A percentile compares a stretch with the other conserved stretches of the same genome.
Evolutionary conservation across 2,797 vertebrate species (phyloP).

Genomic region (Xenentodon cancila): DNA sequence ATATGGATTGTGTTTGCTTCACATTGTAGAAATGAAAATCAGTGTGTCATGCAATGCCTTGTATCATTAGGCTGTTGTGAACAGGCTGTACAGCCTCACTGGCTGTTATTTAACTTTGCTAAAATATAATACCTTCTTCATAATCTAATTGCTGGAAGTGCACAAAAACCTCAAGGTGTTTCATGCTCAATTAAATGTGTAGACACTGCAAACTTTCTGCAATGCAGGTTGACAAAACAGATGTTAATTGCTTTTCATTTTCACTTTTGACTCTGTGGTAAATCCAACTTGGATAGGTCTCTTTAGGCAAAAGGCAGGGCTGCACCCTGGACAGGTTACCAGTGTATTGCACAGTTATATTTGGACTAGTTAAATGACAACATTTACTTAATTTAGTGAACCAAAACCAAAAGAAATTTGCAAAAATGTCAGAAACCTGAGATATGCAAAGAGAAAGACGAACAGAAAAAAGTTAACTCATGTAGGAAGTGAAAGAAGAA

Average conservation of each 20-base stretch:
- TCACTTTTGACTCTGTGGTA: background rate
- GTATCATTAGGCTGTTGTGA: conserved; percentile 2
- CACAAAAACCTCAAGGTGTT: conserved; percentile 29
- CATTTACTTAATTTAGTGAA: background rate
- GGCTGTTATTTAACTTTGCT: conserved; percentile 8
- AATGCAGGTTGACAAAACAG: conserved; percentile 5
- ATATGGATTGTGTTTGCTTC: background rate
- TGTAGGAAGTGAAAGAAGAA: background rate
- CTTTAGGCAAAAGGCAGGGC: too few relatives aligned
- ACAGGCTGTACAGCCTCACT: conserved; percentile 3
- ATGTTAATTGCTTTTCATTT: conserved; percentile 5
- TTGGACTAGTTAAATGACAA: background rate
- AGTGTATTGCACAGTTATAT: too few relatives aligned
- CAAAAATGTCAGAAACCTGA: background rate
- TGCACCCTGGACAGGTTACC: too few relatives aligned
- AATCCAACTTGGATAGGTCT: background rate
- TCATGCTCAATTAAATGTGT: conserved; percentile 37
- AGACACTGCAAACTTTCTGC: conserved; percentile 34
- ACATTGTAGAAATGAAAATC: too few relatives aligned
- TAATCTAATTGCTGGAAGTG: conserved; percentile 13
- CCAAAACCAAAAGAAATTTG: background rate
- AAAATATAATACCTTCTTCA: conserved; percentile 22
- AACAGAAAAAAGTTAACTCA: background rate
- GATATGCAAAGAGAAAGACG: background rate
- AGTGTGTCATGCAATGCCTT: background rate